These are phyloP conservation scores for Lampris incognitus DNA, from an alignment of 2,113 vertebrate species.

Conservation along the genomic window DNA sequence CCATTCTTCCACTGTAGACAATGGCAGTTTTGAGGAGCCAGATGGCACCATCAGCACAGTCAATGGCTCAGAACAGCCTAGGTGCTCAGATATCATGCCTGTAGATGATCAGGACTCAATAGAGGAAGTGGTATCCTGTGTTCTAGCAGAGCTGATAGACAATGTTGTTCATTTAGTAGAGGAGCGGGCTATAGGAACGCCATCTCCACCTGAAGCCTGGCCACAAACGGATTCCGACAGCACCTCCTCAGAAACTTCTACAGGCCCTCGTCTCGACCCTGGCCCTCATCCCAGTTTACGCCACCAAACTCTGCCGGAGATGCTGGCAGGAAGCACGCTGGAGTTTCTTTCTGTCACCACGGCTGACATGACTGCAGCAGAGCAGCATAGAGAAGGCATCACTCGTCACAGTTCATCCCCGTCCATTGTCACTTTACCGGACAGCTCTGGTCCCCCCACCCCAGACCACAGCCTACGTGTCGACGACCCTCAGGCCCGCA, in stretches of 20 bases:
- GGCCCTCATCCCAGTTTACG: constrained; percentile 45
- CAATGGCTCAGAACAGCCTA: constrained; percentile 78
- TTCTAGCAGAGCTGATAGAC: constrained; percentile 90
- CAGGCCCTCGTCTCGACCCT: constrained; percentile 56
- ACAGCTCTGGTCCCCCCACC: constrained; percentile 63
- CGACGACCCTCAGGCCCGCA: constrained; percentile 84
- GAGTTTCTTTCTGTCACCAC: constrained; percentile 74
- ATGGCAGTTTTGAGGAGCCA: constrained; percentile 90
- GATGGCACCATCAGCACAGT: constrained; percentile 54
- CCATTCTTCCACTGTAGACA: constrained; percentile 90
- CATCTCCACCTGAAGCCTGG: constrained; percentile 78
- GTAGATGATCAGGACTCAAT: constrained; percentile 73
- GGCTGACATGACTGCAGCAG: constrained; percentile 61
- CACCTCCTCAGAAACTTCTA: constrained; percentile 77
- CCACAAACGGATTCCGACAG: constrained; percentile 82
- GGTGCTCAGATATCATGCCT: constrained; percentile 60
- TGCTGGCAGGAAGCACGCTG: constrained; percentile 80
- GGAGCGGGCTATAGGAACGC: constrained; percentile 78
- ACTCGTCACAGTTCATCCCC: constrained; percentile 95
- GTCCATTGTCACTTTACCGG: constrained; percentile 88
- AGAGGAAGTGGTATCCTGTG: constrained; percentile 87
- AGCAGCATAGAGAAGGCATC: constrained; percentile 86
- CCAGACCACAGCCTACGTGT: constrained; percentile 80
- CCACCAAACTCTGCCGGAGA: constrained; percentile 77
- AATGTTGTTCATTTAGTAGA: constrained; percentile 85